phyloP scores from a whole-genome alignment of 1,140 invertebrate genomes.

The Wasmannia auropunctata region DNA sequence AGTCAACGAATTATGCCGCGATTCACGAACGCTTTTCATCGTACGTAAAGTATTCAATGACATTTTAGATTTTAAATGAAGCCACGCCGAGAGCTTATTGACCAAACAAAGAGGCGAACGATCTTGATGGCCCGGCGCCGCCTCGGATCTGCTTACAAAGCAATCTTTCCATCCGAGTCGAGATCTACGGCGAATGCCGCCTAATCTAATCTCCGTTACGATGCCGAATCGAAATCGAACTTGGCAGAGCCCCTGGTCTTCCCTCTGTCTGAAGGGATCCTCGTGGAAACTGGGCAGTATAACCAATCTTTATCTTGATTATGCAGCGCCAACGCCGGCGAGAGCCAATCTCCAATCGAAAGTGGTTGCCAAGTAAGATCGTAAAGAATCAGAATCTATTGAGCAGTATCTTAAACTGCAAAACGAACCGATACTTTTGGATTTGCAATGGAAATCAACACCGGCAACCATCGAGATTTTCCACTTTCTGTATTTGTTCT shows the following conservation, averaged over 20 bases:
- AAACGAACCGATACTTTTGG: constrained; percentile 52
- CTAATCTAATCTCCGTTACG: constrained; percentile 82
- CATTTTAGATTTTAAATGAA: constrained; percentile 65
- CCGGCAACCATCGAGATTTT: neutral
- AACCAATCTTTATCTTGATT: constrained; percentile 80
- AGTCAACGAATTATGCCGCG: constrained; percentile 17
- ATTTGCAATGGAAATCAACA: constrained; percentile 68
- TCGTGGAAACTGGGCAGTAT: constrained; percentile 59
- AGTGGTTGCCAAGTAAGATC: constrained; percentile 77
- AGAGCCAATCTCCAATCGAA: constrained; percentile 67
- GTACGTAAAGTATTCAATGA: constrained; percentile 4
- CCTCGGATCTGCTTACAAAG: constrained; percentile 80
- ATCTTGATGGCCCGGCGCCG: constrained; percentile 48
- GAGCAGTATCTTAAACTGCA: constrained; percentile 66
- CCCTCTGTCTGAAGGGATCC: constrained; percentile 47
- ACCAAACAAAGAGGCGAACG: constrained; percentile 58
- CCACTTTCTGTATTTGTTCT: neutral
- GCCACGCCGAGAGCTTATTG: constrained; percentile 39
- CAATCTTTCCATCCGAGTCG: constrained; percentile 75
- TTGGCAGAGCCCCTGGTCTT: constrained; percentile 74
- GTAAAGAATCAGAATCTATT: constrained; percentile 72
- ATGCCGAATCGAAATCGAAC: constrained; percentile 77
- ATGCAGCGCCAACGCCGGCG: constrained; percentile 77
- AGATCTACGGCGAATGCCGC: constrained; percentile 70
- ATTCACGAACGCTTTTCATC: neutral